Percentiles rank a stretch among this genome's conserved stretches.
Conservation (phyloP, 2,113 vertebrate species). For the Sterrhoptilus dennistouni region DNA sequence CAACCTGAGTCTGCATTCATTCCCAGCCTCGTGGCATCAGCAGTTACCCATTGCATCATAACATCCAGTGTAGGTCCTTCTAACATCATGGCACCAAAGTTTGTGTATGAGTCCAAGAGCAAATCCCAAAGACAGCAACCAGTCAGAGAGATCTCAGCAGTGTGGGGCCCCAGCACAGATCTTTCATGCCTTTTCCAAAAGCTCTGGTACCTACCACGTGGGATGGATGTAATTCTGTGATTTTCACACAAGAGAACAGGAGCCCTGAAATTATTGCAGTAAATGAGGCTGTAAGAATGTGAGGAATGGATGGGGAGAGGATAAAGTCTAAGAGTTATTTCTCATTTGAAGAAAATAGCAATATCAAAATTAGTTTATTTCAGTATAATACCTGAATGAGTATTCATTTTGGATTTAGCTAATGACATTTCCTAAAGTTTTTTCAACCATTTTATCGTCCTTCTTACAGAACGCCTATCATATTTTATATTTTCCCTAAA, state of each 20-base stretch:
- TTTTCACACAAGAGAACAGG: background rate
- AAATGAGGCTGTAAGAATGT: background rate
- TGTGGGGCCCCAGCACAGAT: accelerated
- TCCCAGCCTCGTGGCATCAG: background rate
- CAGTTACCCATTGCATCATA: background rate
- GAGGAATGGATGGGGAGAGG: background rate
- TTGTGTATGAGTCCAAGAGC: background rate
- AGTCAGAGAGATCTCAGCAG: background rate
- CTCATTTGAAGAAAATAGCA: background rate
- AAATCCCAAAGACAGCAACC: background rate
- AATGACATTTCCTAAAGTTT: background rate
- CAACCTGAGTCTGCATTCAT: background rate
- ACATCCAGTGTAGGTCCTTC: background rate
- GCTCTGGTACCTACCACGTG: background rate
- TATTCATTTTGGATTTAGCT: background rate
- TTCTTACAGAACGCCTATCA: background rate
- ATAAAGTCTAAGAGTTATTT: background rate
- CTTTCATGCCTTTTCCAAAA: background rate
- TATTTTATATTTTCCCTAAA: background rate
- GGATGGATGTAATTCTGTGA: background rate
- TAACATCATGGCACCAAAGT: background rate
- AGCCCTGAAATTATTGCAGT: background rate
- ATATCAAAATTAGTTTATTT: background rate
- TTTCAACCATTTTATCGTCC: background rate
- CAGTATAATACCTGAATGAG: background rate